These are phyloP conservation scores for Papilio protenor DNA, from an alignment of 2,888 invertebrate species.

Conservation along the genomic window DNA sequence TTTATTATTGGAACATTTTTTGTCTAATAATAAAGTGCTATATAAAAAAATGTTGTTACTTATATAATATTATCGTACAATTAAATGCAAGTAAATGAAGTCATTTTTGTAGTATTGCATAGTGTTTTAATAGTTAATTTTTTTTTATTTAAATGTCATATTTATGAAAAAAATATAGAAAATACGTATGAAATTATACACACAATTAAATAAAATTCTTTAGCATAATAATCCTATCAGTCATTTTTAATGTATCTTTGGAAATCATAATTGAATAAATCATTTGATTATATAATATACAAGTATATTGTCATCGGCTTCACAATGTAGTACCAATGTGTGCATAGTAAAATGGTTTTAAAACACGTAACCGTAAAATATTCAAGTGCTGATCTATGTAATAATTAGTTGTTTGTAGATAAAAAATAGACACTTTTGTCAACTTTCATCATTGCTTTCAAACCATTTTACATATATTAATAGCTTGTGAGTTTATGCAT, in stretches of 20 bases:
- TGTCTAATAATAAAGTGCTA: not conserved
- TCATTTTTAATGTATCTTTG: not conserved
- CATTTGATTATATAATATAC: not conserved
- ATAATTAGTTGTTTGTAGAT: not conserved
- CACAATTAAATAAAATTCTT: not conserved
- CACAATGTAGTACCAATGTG: not conserved
- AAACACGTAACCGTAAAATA: not conserved
- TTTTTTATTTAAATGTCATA: not conserved
- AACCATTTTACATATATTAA: not conserved
- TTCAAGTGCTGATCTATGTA: not conserved
- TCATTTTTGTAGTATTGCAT: slow-evolving; percentile 6
- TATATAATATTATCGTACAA: slow-evolving; percentile 3
- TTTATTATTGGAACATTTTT: not conserved
- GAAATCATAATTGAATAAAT: not conserved
- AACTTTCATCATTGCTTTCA: not conserved
- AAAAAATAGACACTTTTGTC: not conserved
- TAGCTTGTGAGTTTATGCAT: not conserved
- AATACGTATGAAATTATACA: not conserved
- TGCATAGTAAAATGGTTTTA: not conserved
- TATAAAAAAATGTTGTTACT: not conserved
- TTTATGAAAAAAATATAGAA: not conserved
- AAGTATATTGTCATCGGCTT: not conserved
- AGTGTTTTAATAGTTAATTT: not conserved
- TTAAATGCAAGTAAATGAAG: slow-evolving; percentile 1
- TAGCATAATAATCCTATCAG: slow-evolving; percentile 13